Conservation (phyloP, 2,797 vertebrate genomes). For the Mus caroli region DNA sequence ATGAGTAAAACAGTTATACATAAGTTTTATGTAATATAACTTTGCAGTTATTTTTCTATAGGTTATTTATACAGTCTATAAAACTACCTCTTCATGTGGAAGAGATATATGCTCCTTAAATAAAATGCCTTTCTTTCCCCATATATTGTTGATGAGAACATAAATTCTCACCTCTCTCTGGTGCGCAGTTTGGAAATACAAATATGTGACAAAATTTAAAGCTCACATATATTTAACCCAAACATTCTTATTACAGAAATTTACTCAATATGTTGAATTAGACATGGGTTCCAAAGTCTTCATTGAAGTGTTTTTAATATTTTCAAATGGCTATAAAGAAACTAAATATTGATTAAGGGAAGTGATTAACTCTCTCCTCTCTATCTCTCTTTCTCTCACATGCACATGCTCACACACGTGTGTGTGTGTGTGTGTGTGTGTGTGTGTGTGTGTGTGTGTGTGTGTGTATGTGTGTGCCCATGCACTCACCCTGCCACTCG, state of each 20-base stretch:
- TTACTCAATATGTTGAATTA: neutral
- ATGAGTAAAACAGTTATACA: conserved; percentile 32
- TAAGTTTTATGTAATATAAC: conserved; percentile 61
- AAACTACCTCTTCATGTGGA: conserved; percentile 45
- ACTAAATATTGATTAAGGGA: conserved; percentile 36
- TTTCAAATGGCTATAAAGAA: conserved; percentile 20
- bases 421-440: no score
- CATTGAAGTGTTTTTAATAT: neutral
- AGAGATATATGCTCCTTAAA: conserved; percentile 42
- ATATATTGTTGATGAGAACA: conserved; percentile 39
- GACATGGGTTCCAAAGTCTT: neutral
- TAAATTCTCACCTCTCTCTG: conserved; percentile 47
- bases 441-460: no score
- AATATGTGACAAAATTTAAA: conserved; percentile 48
- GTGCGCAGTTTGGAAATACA: neutral
- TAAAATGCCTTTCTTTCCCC: conserved; percentile 61
- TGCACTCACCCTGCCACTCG: neutral
- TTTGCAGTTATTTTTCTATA: conserved; percentile 59
- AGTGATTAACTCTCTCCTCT: neutral
- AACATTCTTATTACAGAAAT: conserved; percentile 7
- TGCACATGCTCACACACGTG: no score
- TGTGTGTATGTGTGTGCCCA: no score
- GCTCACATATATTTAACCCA: neutral
- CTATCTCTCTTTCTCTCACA: neutral
- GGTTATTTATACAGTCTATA: conserved; percentile 57